Percentiles rank a stretch among this genome's conserved stretches.
These are phyloP conservation scores for Acyrthosiphon pisum DNA, from an alignment of 1,140 invertebrate genomes.

Conservation along the genomic window DNA sequence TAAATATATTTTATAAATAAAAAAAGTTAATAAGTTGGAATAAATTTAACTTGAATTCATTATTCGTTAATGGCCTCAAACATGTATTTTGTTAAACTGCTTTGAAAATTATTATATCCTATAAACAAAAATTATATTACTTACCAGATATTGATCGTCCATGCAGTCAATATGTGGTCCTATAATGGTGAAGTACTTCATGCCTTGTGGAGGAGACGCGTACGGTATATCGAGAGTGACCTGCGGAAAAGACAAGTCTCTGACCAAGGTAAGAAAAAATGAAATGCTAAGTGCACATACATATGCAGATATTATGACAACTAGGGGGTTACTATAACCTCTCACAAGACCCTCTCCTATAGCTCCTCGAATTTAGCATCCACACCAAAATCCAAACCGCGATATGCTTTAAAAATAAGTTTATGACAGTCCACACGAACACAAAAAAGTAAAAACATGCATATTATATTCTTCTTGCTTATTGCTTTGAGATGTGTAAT, in stretches of 20 bases:
- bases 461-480: too few species aligned
- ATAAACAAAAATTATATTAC: slow-evolving; percentile 56
- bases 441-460: too few species aligned
- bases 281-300: background rate
- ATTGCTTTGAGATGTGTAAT: too few species aligned
- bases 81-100: background rate
- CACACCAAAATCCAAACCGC: too few species aligned
- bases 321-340: too few species aligned
- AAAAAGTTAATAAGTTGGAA: background rate
- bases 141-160: slow-evolving; percentile 84
- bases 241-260: slow-evolving; percentile 59
- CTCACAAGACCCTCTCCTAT: too few species aligned
- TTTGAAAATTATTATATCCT: background rate
- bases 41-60: background rate
- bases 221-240: slow-evolving; percentile 83
- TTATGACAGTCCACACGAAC: too few species aligned
- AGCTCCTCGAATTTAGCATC: too few species aligned
- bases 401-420: too few species aligned
- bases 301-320: too few species aligned
- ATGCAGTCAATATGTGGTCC: slow-evolving; percentile 86
- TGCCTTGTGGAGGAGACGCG: slow-evolving; percentile 82
- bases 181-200: slow-evolving; percentile 86
- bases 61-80: background rate
- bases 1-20: too few species aligned
- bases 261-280: background rate